Evolutionary conservation across 2,888 invertebrate species (phyloP), one percentile per base, ranked within the genome.

Genomic region (Dasysyrphus tricinctus): DNA sequence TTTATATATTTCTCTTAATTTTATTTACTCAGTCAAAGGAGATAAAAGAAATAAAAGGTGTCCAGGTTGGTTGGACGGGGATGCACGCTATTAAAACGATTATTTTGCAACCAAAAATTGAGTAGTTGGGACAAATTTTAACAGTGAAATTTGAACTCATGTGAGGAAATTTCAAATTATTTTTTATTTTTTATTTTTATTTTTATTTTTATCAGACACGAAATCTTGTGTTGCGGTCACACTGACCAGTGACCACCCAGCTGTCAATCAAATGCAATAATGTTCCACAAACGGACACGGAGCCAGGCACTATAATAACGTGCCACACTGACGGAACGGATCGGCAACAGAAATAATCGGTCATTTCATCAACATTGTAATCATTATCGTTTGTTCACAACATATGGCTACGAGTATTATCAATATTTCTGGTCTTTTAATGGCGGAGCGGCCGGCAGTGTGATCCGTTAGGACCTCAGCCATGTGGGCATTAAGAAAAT

Each of bases 341-440:
- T 59, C 69, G 44, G 42, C 16, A 39, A 29, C 39, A 19, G 61
- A 54, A 19, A 73, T 78, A 63, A 79, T 75, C 79, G 76, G 72
- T 80, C 76, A 80, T 73, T 84, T 84, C 80, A 61, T 85, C 76
- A 80, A 32, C 57, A 32, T 67, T 59, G 57, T 37, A 80, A 67
- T 79, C 59, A 75, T 67, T 59, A 29, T 24, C 59, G 57, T 79
- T 76, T 49, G 51, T 79, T 37, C 63, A 54, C 19, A 32, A 2
- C 34, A 65, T 14, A 72, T 80, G 74, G 54, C 59, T 51, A 76
- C 54, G 61, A 19, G 7, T 12, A 54, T 24, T 2, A 32, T 32
- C 32, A 32, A 32, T 24, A 24, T 24, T 59, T 51, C 37, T 42
- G 6, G 19, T 37, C n/a, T 70, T 67, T 67, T 37, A 37, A 51